phyloP scores from a whole-genome alignment of 2,888 invertebrate genomes.

The Metalampra italica region DNA sequence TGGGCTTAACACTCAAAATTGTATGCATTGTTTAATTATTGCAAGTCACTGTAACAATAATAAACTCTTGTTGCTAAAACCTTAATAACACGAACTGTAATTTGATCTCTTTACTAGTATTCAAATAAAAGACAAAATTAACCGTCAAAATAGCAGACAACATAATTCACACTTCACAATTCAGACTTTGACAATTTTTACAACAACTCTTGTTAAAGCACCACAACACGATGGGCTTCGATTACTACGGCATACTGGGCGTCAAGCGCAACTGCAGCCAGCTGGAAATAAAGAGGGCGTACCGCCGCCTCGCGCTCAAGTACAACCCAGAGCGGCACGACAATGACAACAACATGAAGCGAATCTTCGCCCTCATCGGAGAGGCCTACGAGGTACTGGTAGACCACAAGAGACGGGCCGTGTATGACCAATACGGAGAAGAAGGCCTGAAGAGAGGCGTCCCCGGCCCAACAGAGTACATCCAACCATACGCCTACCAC shows the following conservation, averaged over 20 bases:
- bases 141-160: neutral
- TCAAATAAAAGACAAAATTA: neutral
- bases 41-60: too few species aligned
- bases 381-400: slow-evolving; percentile 90
- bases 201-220: neutral
- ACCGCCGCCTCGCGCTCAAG: slow-evolving; percentile 75
- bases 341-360: slow-evolving; percentile 62
- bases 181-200: neutral
- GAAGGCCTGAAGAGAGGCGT: slow-evolving; percentile 90
- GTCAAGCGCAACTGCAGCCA: slow-evolving; percentile 81
- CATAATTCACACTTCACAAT: neutral
- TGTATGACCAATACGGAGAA: slow-evolving; percentile 94
- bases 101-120: too few species aligned
- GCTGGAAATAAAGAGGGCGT: slow-evolving; percentile 85
- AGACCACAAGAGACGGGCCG: slow-evolving; percentile 82
- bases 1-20: too few species aligned
- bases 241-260: slow-evolving; percentile 88
- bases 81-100: too few species aligned
- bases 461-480: slow-evolving; percentile 81
- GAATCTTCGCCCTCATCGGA: slow-evolving; percentile 81
- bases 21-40: too few species aligned
- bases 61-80: too few species aligned
- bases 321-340: slow-evolving; percentile 79
- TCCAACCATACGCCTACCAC: slow-evolving; percentile 88
- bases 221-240: slow-evolving; percentile 80